Evolutionary conservation across 2,888 invertebrate genomes (phyloP), one percentile per base, ranked within the genome.

Genomic region (Lagria hirta): DNA sequence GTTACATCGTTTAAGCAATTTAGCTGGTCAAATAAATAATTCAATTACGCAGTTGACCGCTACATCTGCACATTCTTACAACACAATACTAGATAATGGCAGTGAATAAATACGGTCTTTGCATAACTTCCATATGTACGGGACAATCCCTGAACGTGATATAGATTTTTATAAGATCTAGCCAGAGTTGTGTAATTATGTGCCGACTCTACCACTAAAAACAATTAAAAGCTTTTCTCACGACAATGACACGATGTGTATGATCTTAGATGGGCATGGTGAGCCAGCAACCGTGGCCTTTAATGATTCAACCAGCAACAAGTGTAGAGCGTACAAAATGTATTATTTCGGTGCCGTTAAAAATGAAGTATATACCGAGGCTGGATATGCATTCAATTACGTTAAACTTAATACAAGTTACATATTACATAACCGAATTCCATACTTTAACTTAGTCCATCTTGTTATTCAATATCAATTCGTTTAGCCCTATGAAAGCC

Each of bases 141-240:
- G 24, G 52, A 53, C 51, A 54, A 52, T 52, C 48, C 50, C 48
- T 42, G 51, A 60, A 53, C 57, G 59, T 60, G 60, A 60, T 61
- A 54, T 51, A 54, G 49, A 57, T 61, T 57, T 56, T 55, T 57
- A 38, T 40, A 44, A 46, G 28, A 38, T n/a, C n/a, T 10, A 15
- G n/a, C 14, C 22, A 21, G 8, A 8, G 41, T 26, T 38, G 37
- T 34, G 40, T 42, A 46, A 47, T 36, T 44, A 44, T 49, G 29
- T 28, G 29, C 48, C 45, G 45, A 27, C 49, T 26, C 20, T 24
- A 24, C 37, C 47, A 41, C 37, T 37, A 37, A 37, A 38, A 57
- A 61, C 60, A 65, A 63, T 64, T 61, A 61, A 62, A 63, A 58
- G 48, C 43, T 51, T 43, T 54, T 55, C 61, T 62, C 60, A 62